Conservation (phyloP, 1,140 invertebrate genomes). For the Centruroides sculpturatus region DNA sequence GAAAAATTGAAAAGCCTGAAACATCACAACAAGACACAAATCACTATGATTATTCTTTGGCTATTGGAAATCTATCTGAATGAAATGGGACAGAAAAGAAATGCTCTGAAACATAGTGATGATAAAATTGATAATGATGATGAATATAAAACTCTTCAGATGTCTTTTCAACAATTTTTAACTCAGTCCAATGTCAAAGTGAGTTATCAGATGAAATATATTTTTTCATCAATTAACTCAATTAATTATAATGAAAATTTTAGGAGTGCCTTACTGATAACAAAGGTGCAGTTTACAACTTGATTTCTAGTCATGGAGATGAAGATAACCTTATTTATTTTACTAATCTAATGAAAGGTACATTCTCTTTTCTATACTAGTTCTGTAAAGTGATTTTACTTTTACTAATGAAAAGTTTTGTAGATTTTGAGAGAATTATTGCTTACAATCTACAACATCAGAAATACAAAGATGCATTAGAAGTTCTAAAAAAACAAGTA, state of each 20-base stretch:
- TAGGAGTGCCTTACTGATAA: conserved; percentile 47
- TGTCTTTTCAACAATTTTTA: conserved; percentile 45
- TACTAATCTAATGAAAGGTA: conserved; percentile 59
- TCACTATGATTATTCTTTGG: conserved; percentile 86
- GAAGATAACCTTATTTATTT: conserved; percentile 72
- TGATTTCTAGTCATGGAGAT: conserved; percentile 87
- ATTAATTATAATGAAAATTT: not conserved
- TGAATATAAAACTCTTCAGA: conserved; percentile 51
- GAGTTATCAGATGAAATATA: not conserved
- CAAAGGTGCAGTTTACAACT: conserved; percentile 62
- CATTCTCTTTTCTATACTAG: conserved; percentile 1
- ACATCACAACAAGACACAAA: conserved; percentile 46
- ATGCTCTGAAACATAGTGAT: not conserved
- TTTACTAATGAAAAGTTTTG: conserved; percentile 5
- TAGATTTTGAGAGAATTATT: conserved; percentile 79
- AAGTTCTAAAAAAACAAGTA: conserved; percentile 37
- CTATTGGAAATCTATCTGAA: conserved; percentile 81
- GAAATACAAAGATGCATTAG: conserved; percentile 44
- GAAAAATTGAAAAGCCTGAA: conserved; percentile 32
- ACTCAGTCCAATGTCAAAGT: conserved; percentile 23
- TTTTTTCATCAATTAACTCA: not conserved
- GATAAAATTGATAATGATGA: conserved; percentile 26
- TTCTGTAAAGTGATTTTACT: conserved; percentile 1
- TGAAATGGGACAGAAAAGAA: conserved; percentile 52
- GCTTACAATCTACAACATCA: conserved; percentile 67